Base-by-base conservation (phyloP, 2,888 invertebrate genomes). In the Athrips mouffetella region DNA sequence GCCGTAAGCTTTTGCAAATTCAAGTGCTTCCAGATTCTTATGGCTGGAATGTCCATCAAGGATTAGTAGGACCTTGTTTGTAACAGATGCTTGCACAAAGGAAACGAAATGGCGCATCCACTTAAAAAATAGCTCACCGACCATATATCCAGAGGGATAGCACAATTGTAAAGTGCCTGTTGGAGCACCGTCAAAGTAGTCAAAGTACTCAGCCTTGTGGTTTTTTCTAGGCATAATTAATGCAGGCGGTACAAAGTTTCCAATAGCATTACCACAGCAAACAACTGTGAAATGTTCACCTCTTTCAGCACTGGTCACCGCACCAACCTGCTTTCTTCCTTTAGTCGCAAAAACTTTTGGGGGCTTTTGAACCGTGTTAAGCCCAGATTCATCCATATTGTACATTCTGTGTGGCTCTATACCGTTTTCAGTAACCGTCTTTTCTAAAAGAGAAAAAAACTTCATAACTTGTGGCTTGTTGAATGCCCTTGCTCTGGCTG, bases 141-240 rank as follows among this genome's bases (percentile, higher is more conserved):
- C 57, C n/a, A n/a, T n/a, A n/a, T n/a, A n/a, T n/a, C 67, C 66
- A 51, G 52, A 55, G 18, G 59, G 53, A 54, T 58, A 59, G 48
- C 62, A 60, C 30, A 52, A 52, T 45, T 59, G 66, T 40, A 58
- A 57, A 37, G 70, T 51, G 13, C 65, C 67, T 27, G 65, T 55
- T 40, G 71, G 68, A 23, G 69, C 63, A 30, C 65, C 65, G 41
- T 62, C 55, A n/a, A n/a, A n/a, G n/a, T n/a, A n/a, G n/a, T n/a
- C n/a, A 52, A 64, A 57, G 15, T 69, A 52, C 25, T 58, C 58
- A 2, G 49, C 53, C 15, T 59, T 58, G 66, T 66, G 66, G 31
- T 63, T 45, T 47, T 61, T 52, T 51, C 70, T 51, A 2, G 65
- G 67, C 49, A 70, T 67, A 37, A 50, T 50, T 20, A 52, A 4